phyloP scores from a whole-genome alignment of 2,888 invertebrate genomes.

The Rhimphoctona megacephalus region DNA sequence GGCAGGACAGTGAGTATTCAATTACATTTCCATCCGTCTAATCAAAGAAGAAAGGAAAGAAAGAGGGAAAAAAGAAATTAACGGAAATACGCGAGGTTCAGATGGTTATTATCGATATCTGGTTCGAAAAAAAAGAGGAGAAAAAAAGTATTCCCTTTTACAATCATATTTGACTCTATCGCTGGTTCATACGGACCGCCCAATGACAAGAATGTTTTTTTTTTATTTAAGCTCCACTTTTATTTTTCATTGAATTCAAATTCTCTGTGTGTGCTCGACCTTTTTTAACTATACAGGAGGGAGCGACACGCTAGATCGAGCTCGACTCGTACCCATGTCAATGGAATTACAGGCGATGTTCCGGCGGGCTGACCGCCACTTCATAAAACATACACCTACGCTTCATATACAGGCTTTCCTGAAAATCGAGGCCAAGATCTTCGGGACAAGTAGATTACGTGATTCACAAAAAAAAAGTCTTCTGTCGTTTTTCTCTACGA shows the following conservation, averaged over 20 bases:
- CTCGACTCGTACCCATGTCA: constrained; percentile 26
- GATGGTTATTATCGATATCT: constrained; percentile 27
- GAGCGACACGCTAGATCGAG: constrained; percentile 15
- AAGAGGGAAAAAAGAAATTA: background rate
- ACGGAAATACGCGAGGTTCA: background rate
- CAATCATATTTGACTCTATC: constrained; percentile 23
- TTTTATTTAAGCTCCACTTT: background rate
- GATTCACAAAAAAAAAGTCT: background rate
- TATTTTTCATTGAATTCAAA: constrained; percentile 31
- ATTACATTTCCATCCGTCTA: constrained; percentile 6
- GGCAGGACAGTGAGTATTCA: background rate
- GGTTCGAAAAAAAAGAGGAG: background rate
- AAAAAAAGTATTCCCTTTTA: background rate
- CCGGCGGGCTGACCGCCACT: constrained; percentile 10
- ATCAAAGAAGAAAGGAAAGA: background rate
- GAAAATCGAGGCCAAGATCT: background rate
- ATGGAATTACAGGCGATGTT: constrained; percentile 33
- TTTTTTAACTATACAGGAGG: constrained; percentile 11
- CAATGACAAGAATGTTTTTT: constrained; percentile 13
- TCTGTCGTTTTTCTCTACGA: background rate
- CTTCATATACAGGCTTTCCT: background rate
- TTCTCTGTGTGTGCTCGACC: constrained; percentile 21
- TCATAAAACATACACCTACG: constrained; percentile 4
- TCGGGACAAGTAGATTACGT: background rate
- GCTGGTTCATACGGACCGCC: background rate